A percentile compares a stretch with the other conserved stretches of the same genome.
These are phyloP conservation scores for Kryptolebias ocellatus DNA, from an alignment of 2,797 vertebrate species.

Conservation along the genomic window DNA sequence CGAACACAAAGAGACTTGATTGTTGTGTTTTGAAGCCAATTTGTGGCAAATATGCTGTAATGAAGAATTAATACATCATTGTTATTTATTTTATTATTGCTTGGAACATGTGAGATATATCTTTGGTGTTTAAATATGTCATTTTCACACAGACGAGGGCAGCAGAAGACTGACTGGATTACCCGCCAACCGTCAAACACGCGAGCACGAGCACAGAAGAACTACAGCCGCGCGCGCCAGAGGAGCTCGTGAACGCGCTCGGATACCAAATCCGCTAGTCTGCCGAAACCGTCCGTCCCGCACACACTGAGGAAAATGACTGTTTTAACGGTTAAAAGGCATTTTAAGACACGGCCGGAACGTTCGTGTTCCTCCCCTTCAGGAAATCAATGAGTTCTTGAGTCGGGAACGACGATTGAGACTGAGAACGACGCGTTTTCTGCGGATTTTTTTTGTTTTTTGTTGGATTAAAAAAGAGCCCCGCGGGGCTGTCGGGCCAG, in stretches of 20 bases:
- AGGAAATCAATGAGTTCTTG: constrained; percentile 9
- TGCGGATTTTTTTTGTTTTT: constrained; percentile 16
- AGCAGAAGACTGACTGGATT: constrained; percentile 33
- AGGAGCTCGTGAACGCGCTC: constrained; percentile 41
- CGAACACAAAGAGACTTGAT: constrained; percentile 49
- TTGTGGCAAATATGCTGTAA: neutral
- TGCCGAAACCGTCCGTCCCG: constrained; percentile 57
- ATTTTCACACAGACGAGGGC: constrained; percentile 60
- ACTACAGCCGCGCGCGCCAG: constrained; percentile 37
- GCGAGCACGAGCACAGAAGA: constrained; percentile 58
- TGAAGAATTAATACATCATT: neutral
- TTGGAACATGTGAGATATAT: no score
- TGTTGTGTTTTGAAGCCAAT: neutral
- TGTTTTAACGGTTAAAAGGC: constrained; percentile 26
- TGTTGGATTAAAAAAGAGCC: constrained; percentile 39
- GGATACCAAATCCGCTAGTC: constrained; percentile 80
- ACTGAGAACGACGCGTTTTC: constrained; percentile 23
- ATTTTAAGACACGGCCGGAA: constrained; percentile 1
- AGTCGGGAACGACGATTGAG: constrained; percentile 23
- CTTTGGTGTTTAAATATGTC: neutral
- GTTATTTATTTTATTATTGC: no score
- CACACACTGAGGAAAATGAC: constrained; percentile 29
- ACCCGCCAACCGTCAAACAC: constrained; percentile 43
- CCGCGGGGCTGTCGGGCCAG: constrained; percentile 56
- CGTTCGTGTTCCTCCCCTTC: neutral